Evolutionary conservation across 2,888 invertebrate species (phyloP), one percentile per base, ranked within the genome.

Genomic region (Rutpela maculata): DNA sequence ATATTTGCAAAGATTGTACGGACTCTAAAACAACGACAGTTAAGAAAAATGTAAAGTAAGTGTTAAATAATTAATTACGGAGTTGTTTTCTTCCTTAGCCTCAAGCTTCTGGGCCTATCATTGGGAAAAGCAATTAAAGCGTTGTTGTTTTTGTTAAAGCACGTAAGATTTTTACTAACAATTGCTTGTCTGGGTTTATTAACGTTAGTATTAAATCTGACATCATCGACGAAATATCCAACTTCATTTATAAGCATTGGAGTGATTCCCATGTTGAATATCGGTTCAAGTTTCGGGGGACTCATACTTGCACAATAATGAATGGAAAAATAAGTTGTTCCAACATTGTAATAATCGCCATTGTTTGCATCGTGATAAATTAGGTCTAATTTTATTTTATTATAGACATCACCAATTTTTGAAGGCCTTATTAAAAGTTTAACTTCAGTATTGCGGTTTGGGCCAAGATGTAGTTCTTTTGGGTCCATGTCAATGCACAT

Each of bases 71-170:
- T 50, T 31, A 69, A 80, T 80, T 80, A 86, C 86, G 82, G 83
- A 57, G 62, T 69, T 19, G 75, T 43, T 56, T 70, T 79, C 76
- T 76, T 85, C 85, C 88, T 89, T 0, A 88, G 88, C 60, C 88
- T 81, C 56, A 89, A 73, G 4, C 83, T 83, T 56, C 79, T 79
- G 0, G 87, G 85, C 73, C 84, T 84, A 74, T 90, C 90, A 76
- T 90, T 90, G 5, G 90, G 90, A 81, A 89, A 90, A 12, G 89
- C 89, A 18, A 90, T 85, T 12, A 87, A 43, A n/a, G 82, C 81
- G 18, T 76, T 74, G 55, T 84, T 81, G 15, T 82, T 78, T 22
- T 82, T 81, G 10, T 82, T 67, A 17, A 83, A 78, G 10, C 63
- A 70, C 35, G 81, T 81, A 7, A 18, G 74, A 15, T 79, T 76